These are phyloP conservation scores for Columba janthina DNA, from an alignment of 2,113 vertebrate species.

Conservation along the genomic window DNA sequence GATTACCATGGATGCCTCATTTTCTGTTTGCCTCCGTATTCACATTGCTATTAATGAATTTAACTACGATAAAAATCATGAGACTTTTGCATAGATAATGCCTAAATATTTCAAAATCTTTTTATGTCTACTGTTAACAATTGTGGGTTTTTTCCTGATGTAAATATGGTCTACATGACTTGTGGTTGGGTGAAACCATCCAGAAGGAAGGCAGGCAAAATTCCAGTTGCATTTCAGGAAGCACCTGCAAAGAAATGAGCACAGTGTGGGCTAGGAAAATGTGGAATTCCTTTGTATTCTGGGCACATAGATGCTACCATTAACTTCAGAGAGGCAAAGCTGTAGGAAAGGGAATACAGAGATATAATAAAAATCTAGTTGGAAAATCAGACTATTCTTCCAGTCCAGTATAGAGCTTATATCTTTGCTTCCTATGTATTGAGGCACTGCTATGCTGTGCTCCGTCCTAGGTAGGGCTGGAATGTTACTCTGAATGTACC, in stretches of 20 bases:
- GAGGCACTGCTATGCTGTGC: background rate
- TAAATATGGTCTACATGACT: background rate
- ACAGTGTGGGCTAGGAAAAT: background rate
- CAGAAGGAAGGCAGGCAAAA: background rate
- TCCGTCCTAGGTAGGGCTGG: background rate
- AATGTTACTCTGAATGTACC: background rate
- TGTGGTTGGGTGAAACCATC: background rate
- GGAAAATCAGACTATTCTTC: background rate
- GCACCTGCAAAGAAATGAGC: background rate
- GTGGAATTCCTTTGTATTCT: background rate
- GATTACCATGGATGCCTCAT: background rate
- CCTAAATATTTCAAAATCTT: background rate
- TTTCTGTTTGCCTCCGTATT: background rate
- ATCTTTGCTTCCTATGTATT: background rate
- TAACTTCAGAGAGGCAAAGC: background rate
- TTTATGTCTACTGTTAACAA: background rate
- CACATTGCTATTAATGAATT: background rate
- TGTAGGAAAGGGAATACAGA: background rate
- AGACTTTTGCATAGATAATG: background rate
- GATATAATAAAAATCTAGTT: background rate
- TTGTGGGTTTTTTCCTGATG: background rate
- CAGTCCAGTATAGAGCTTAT: background rate
- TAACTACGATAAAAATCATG: background rate
- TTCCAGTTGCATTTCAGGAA: background rate
- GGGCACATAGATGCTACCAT: background rate